phyloP scores from a whole-genome alignment of 2,113 vertebrate genomes.

The Entomyzon cyanotis region DNA sequence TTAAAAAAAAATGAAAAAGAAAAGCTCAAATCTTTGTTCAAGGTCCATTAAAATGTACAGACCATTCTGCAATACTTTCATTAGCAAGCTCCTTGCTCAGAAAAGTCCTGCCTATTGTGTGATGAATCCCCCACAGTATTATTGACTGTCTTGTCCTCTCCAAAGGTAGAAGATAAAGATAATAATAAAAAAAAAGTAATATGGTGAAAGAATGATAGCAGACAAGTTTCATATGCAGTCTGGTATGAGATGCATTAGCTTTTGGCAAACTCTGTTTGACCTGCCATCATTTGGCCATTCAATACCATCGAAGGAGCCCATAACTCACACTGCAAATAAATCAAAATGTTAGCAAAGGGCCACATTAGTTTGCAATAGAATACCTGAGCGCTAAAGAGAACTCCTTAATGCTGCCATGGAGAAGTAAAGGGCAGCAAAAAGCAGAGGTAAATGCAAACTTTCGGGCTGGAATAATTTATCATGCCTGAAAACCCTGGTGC shows the following conservation, averaged over 20 bases:
- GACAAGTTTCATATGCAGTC: not conserved
- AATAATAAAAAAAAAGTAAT: not conserved
- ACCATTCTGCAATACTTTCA: not conserved
- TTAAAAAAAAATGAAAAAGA: not conserved
- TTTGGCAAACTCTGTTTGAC: not conserved
- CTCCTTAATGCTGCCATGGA: not conserved
- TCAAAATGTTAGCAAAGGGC: not conserved
- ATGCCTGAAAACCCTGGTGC: constrained; percentile 16
- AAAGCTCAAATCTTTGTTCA: constrained; percentile 50
- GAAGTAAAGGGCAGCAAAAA: constrained; percentile 19
- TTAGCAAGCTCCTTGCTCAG: not conserved
- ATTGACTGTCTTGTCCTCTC: constrained; percentile 20
- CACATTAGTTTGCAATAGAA: not conserved
- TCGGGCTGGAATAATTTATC: constrained; percentile 35
- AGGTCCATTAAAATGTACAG: constrained; percentile 50
- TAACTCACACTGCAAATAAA: not conserved
- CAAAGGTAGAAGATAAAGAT: not conserved
- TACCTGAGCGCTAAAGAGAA: not conserved
- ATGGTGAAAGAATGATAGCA: not conserved
- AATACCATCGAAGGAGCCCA: not conserved
- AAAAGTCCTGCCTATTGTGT: not conserved
- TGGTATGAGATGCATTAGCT: not conserved
- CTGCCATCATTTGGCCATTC: not conserved
- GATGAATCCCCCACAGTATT: constrained; percentile 11
- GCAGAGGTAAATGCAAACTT: not conserved